Base-by-base conservation (phyloP, 2,113 vertebrate species). In the Thoracochromis brauschi region DNA sequence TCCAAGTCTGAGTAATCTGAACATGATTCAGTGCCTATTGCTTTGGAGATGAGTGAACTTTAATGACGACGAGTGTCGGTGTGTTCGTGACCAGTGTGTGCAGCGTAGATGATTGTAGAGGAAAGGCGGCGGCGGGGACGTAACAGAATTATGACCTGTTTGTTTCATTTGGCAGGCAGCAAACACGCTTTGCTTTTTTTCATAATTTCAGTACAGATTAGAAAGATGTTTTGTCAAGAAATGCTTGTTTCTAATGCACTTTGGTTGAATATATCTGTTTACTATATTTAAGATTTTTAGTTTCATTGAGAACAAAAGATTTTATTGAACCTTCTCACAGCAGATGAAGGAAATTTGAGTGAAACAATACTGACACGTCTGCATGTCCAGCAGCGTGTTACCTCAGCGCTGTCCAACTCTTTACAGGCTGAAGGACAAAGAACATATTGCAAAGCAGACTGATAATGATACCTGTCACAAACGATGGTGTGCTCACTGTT, bases 21-120 rank as follows among this genome's bases (percentile, higher is more conserved):
- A 65, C 13, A 53, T 13, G 26, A 89, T 89, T 86, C 71, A 88
- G 83, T 92, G 91, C 88, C 87, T 90, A 33, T 80, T 82, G 65
- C 79, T 85, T 87, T 51, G 21, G 51, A 84, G 29, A 47, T 0
- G 24, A 47, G 68, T 1, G 9, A 75, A 45, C 68, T 47, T 19
- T 26, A 55, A 33, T 2, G 35, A 2, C 1, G 13, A 3, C 73
- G 47, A 19, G 71, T 12, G 71, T 29, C 6, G 0, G 6, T 29
- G 31, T 93, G 85, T 85, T 10, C 1, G 14, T 24, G 21, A 29
- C 14, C 24, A 10, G 93, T 92, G 71, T 63, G 83, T 87, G 84
- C 85, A 60, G 80, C 5, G 35, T 17, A 45, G 80, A 1, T 26
- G 53, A 57, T 42, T 45, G 21, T 21, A 5, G 68, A 47, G 40